Percentiles rank a stretch among this genome's conserved stretches.
Conservation (phyloP, 2,797 vertebrate species). For the Setipinna tenuifilis region DNA sequence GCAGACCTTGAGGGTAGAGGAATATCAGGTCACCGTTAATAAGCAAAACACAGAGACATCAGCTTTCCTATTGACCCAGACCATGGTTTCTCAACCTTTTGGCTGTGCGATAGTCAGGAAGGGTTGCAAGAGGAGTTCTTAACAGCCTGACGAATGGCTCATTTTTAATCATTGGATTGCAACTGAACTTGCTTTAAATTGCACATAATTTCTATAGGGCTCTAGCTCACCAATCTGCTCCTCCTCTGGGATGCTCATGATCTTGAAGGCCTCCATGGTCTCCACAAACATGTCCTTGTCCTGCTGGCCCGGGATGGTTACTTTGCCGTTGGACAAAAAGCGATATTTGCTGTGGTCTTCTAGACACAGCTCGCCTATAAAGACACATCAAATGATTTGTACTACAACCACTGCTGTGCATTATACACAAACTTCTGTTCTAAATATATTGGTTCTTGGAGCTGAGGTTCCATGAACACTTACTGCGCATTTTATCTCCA, state of each 20-base stretch:
- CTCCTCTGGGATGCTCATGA: constrained; percentile 87
- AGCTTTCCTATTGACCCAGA: too few relatives aligned
- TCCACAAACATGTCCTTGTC: constrained; percentile 86
- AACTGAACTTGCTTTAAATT: not conserved
- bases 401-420: not conserved
- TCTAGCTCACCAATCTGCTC: constrained; percentile 80
- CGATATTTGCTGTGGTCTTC: constrained; percentile 87
- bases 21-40: not conserved
- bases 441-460: not conserved
- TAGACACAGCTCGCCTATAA: constrained; percentile 79
- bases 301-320: constrained; percentile 85
- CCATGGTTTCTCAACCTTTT: too few relatives aligned
- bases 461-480: constrained; percentile 46
- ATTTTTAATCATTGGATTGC: too few relatives aligned
- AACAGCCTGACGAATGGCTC: too few relatives aligned
- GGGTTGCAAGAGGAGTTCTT: too few relatives aligned
- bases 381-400: not conserved
- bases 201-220: not conserved
- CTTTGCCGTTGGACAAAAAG: constrained; percentile 86
- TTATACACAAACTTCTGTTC: too few relatives aligned
- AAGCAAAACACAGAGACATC: constrained; percentile 25
- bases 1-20: constrained; percentile 66
- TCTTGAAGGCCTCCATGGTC: constrained; percentile 87
- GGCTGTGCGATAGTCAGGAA: too few relatives aligned
- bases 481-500: constrained; percentile 82